Evolutionary conservation across 2,888 invertebrate species (phyloP), one percentile per base, ranked within the genome.

Genomic region (Hyposoter didymator): DNA sequence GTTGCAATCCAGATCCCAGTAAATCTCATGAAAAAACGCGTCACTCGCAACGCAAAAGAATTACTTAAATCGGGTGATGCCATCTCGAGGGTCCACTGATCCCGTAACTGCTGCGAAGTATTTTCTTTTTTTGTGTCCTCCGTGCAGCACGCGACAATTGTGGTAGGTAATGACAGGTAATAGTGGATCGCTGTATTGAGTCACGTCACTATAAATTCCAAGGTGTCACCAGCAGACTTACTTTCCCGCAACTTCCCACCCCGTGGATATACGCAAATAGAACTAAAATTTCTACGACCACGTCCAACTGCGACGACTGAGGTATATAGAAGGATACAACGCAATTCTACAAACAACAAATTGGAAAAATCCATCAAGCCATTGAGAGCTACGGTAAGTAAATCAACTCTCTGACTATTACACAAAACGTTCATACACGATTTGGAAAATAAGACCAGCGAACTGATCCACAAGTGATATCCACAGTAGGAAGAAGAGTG

Each of bases 11-110:
- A 62, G 62, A 69, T 45, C 10, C 69, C 69, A 28, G 45, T 45
- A 3, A 47, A 19, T 22, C 45, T 19, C 45, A 69, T 69, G 14
- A 14, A 69, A 69, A 69, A 69, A 69, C 45, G 45, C 69, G 69
- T 69, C 45, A 22, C 19, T 28, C 45, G 45, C 14, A 69, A 28
- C 2, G 69, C 22, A 43, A 14, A 12, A 17, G 39, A 39, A 22
- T 62, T 62, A 17, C 32, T 62, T 17, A 32, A 28, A 62, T 62
- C 62, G 28, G 19, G 0, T 17, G 32, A 32, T 17, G 32, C 28
- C 32, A 62, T 62, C 14, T 32, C 22, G 62, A 62, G 17, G 22
- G 62, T 62, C 32, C 62, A 52, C 32, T 62, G 12, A 32, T 62
- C 62, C 17, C 12, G 32, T 62, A 32, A 62, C 62, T 62, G 62